A percentile compares a stretch with the other conserved stretches of the same genome.
phyloP scores from a whole-genome alignment of 2,888 invertebrate genomes.

The Leptarthrus brevirostris region DNA sequence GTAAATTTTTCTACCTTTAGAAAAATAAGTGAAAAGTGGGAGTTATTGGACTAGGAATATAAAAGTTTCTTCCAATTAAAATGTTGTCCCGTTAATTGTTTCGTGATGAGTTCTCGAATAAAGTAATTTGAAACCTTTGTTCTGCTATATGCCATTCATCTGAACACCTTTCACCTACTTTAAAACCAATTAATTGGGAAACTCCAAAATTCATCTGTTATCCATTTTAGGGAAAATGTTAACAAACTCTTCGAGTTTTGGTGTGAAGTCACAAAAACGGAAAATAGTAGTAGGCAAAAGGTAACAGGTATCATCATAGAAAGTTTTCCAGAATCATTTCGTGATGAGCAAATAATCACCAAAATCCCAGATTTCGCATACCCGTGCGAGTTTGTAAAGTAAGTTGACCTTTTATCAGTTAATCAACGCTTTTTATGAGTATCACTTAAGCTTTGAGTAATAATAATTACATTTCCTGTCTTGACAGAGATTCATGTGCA shows the following conservation, averaged over 20 bases:
- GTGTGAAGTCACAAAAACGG: slow-evolving; percentile 64
- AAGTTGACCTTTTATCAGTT: slow-evolving; percentile 62
- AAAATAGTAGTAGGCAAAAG: slow-evolving; percentile 44
- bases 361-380: slow-evolving; percentile 93
- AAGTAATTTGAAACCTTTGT: slow-evolving; percentile 49
- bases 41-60: not conserved
- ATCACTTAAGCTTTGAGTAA: not conserved
- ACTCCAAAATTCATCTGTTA: not conserved
- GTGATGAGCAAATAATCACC: slow-evolving; percentile 85
- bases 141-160: slow-evolving; percentile 23
- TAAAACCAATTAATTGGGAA: too few species aligned
- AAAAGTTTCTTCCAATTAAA: slow-evolving; percentile 15
- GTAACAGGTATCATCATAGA: slow-evolving; percentile 73
- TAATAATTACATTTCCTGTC: slow-evolving; percentile 48
- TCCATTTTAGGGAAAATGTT: slow-evolving; percentile 62
- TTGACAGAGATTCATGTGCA: slow-evolving; percentile 44
- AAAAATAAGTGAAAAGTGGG: slow-evolving; percentile 36
- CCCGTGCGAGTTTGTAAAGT: slow-evolving; percentile 85
- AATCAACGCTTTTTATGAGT: not conserved
- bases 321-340: slow-evolving; percentile 86
- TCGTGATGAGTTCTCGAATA: slow-evolving; percentile 54
- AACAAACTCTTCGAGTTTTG: slow-evolving; percentile 67
- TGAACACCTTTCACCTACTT: slow-evolving; percentile 11
- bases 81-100: slow-evolving; percentile 38
- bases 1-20: not conserved